Conservation (phyloP, 2,888 invertebrate species). For the Cryptocheilus praepositus region DNA sequence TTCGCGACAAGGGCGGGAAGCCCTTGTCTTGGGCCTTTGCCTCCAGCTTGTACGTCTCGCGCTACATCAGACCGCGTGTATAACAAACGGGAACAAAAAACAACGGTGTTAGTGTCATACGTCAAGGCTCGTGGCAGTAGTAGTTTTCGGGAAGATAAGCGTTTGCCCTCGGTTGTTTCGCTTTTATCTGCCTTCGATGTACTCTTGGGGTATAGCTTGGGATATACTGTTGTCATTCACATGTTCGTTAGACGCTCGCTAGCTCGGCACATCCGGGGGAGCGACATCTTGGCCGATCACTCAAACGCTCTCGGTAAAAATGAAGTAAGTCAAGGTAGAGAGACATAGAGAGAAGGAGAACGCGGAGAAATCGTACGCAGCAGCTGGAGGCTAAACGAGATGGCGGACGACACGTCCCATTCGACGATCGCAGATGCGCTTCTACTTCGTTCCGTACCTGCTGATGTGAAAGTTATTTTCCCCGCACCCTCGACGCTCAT, state of each 20-base stretch:
- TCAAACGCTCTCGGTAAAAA: no score
- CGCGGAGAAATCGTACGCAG: constrained; percentile 22
- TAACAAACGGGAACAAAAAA: constrained; percentile 79
- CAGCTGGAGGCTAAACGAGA: constrained; percentile 42
- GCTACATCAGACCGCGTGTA: constrained; percentile 81
- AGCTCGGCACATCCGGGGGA: not conserved
- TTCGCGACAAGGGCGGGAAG: constrained; percentile 94
- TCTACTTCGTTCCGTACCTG: constrained; percentile 41
- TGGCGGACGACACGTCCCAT: constrained; percentile 20
- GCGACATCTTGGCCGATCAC: no score
- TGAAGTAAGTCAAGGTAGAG: constrained; percentile 1
- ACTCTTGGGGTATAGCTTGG: not conserved
- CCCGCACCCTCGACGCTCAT: no score
- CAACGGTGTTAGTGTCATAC: constrained; percentile 53
- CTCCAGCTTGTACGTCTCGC: constrained; percentile 98
- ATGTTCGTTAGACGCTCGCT: constrained; percentile 2
- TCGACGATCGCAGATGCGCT: constrained; percentile 29
- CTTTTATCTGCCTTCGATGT: not conserved
- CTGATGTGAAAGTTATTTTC: not conserved
- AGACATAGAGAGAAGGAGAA: constrained; percentile 5
- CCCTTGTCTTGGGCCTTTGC: constrained; percentile 99
- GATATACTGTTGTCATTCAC: not conserved
- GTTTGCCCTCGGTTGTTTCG: not conserved
- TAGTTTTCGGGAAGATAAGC: not conserved
- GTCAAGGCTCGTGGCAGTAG: constrained; percentile 44